A percentile compares a stretch with the other conserved stretches of the same genome.
Evolutionary conservation across 1,140 invertebrate species (phyloP).

Genomic region (Drosophila santomea): DNA sequence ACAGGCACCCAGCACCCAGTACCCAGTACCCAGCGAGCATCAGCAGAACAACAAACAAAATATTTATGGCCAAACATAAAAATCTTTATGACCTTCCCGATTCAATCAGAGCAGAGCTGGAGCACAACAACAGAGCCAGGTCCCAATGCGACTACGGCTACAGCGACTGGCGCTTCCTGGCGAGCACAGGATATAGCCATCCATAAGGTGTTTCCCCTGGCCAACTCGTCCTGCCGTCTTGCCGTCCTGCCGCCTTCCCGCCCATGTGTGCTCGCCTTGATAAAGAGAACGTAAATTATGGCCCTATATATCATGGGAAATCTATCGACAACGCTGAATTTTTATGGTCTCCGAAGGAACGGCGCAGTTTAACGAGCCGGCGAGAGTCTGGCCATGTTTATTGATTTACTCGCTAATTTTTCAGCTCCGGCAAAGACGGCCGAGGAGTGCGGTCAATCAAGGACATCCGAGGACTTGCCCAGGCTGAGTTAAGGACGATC

Average conservation of each 20-base stretch:
- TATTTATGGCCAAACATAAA: slow-evolving; percentile 51
- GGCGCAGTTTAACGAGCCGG: slow-evolving; percentile 48
- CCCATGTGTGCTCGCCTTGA: slow-evolving; percentile 43
- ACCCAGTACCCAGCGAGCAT: slow-evolving; percentile 17
- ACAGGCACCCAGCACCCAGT: slow-evolving; percentile 13
- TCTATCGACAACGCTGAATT: slow-evolving; percentile 52
- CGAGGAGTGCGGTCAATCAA: slow-evolving; percentile 55
- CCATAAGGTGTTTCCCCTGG: slow-evolving; percentile 46
- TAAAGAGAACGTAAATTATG: slow-evolving; percentile 53
- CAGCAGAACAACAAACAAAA: slow-evolving; percentile 46
- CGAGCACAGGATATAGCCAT: slow-evolving; percentile 48
- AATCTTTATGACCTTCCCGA: slow-evolving; percentile 53
- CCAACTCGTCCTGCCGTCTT: neutral
- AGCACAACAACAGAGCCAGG: slow-evolving; percentile 35
- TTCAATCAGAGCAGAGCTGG: slow-evolving; percentile 39
- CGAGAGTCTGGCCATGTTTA: slow-evolving; percentile 51
- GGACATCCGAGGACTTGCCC: slow-evolving; percentile 44
- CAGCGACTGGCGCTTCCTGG: slow-evolving; percentile 38
- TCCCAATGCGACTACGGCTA: slow-evolving; percentile 23
- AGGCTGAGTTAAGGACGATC: neutral
- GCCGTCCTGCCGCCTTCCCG: neutral
- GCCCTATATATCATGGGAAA: slow-evolving; percentile 51
- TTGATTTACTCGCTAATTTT: slow-evolving; percentile 55
- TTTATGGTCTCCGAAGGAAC: slow-evolving; percentile 44
- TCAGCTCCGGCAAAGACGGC: slow-evolving; percentile 13